Conservation (phyloP, 2,888 invertebrate genomes). For the Drosophila merina region DNA sequence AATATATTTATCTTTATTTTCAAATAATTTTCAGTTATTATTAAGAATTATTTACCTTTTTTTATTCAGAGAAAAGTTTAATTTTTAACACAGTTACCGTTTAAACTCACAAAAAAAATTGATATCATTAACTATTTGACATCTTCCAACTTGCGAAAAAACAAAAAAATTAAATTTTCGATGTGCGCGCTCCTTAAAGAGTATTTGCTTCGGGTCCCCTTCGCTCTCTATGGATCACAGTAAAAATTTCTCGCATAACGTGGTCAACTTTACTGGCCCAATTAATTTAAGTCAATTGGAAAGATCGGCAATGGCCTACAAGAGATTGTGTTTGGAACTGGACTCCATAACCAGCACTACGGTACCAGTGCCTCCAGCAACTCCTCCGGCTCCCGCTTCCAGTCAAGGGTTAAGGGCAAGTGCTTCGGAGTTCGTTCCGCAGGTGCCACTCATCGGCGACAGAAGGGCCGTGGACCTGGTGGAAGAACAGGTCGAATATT, state of each 20-base stretch:
- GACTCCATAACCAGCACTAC: neutral
- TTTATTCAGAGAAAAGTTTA: too few species aligned
- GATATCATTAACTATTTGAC: neutral
- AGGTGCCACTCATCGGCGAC: slow-evolving; percentile 15
- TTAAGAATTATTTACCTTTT: too few species aligned
- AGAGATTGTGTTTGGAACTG: slow-evolving; percentile 11
- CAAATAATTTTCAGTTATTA: too few species aligned
- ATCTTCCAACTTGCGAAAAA: neutral
- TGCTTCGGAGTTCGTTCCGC: slow-evolving; percentile 35
- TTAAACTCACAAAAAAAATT: neutral
- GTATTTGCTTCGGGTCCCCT: neutral
- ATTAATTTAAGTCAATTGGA: slow-evolving; percentile 1
- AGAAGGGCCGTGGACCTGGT: slow-evolving; percentile 2
- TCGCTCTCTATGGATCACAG: slow-evolving; percentile 4
- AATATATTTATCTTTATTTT: too few species aligned
- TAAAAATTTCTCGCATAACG: slow-evolving; percentile 9
- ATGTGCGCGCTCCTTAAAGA: slow-evolving; percentile 3
- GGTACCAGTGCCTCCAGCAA: neutral
- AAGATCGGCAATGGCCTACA: slow-evolving; percentile 15
- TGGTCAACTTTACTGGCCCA: slow-evolving; percentile 4
- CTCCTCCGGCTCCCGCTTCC: slow-evolving; percentile 7
- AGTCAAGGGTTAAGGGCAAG: slow-evolving; percentile 20
- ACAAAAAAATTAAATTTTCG: slow-evolving; percentile 20
- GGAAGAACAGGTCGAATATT: slow-evolving; percentile 14
- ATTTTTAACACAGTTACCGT: neutral